phyloP scores from a whole-genome alignment of 1,140 invertebrate genomes.

The Trachymyrmex septentrionalis region DNA sequence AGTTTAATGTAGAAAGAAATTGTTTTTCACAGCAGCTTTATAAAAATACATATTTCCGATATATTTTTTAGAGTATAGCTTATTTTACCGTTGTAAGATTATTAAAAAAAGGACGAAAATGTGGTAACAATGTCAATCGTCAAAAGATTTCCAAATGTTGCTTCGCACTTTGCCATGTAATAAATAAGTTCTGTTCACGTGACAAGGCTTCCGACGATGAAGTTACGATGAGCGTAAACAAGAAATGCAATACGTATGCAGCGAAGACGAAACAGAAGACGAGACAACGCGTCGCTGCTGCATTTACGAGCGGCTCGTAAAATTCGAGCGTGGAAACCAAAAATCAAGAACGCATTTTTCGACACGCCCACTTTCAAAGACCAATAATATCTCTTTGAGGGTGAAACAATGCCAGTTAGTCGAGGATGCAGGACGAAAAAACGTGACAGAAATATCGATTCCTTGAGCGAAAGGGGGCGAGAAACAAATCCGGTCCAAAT shows the following conservation, averaged over 20 bases:
- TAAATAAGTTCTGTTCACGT: constrained; percentile 55
- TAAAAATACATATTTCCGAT: background rate
- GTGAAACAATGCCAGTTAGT: constrained; percentile 10
- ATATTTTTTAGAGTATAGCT: background rate
- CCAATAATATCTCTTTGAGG: background rate
- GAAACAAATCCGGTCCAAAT: constrained; percentile 1
- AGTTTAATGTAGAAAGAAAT: background rate
- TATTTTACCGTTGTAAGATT: background rate
- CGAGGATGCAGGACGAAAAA: background rate
- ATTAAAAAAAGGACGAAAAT: background rate
- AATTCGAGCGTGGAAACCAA: constrained; percentile 34
- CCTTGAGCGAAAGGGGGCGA: background rate
- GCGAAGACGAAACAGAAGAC: constrained; percentile 10
- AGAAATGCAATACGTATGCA: constrained; percentile 36
- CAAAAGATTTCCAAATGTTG: constrained; percentile 33
- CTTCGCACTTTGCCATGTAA: constrained; percentile 43
- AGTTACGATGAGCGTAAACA: constrained; percentile 64
- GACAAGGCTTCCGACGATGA: constrained; percentile 46
- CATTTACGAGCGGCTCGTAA: constrained; percentile 68
- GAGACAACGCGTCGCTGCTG: constrained; percentile 11
- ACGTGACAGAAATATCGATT: background rate
- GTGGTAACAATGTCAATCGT: background rate
- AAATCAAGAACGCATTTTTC: constrained; percentile 51
- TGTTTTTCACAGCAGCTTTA: background rate
- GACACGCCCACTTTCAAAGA: constrained; percentile 52